Evolutionary conservation across 1,140 invertebrate species (phyloP), one percentile per base, ranked within the genome.

Genomic region (Centruroides vittatus): DNA sequence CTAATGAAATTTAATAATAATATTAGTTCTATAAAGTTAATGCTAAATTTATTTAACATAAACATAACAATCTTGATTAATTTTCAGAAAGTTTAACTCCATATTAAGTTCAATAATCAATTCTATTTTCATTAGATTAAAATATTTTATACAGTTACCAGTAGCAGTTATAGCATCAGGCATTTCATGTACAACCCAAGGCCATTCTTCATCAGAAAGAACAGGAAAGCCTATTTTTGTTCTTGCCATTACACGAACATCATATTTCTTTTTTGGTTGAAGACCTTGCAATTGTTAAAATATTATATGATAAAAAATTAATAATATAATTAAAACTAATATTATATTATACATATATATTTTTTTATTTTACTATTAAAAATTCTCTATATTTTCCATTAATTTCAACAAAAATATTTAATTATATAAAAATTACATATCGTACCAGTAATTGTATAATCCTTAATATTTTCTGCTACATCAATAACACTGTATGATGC

Each of bases 171-270:
- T 57, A 8, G 61, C 60, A 54, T 67, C 61, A 41, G 79, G 78
- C 72, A 80, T 80, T 35, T 73, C 72, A 35, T 76, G 67, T 13
- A 65, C 75, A 35, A 71, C 70, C 82, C 82, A 83, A 9, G 75
- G 73, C 62, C 78, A 74, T 51, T 75, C 68, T 10, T 74, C 70
- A 63, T 80, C 77, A 36, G 71, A 72, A 34, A 79, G 61, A 51
- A 62, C 56, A 41, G 73, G 71, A 63, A 69, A 76, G 0, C 74
- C 74, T 4, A 64, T 61, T 54, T 67, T 68, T 2, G 73, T 76
- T 59, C 72, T 76, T 12, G 79, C 80, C 57, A 81, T 65, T 47
- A 84, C 77, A 50, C 81, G 72, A 48, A 84, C 70, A 63, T 81
- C 77, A 65, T 84, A 83, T 59, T 74, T 72, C 59, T 75, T 73